Percentiles rank a stretch among this genome's conserved stretches.
These are phyloP conservation scores for Sparidentex hasta DNA, from an alignment of 2,797 vertebrate species.

Conservation along the genomic window DNA sequence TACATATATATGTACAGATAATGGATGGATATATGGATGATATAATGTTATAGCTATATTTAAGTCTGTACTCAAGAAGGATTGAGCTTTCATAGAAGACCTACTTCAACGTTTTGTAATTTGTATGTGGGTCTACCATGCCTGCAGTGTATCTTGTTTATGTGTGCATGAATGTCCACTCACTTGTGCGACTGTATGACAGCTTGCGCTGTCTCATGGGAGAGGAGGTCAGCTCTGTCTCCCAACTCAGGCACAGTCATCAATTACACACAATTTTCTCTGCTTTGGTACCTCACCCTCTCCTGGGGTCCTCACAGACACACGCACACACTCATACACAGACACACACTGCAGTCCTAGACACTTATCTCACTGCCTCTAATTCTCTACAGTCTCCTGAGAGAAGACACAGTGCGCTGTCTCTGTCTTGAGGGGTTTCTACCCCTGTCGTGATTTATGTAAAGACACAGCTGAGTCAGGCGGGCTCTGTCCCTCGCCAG, in stretches of 20 bases:
- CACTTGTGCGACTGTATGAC: slow-evolving; percentile 37
- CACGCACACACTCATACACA: slow-evolving; percentile 22
- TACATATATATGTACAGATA: too few species aligned
- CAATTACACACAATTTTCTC: slow-evolving; percentile 75
- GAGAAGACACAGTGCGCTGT: slow-evolving; percentile 68
- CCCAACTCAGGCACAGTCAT: slow-evolving; percentile 63
- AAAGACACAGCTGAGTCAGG: slow-evolving; percentile 69
- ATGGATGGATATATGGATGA: too few species aligned
- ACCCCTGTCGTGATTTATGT: slow-evolving; percentile 77
- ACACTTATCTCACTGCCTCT: slow-evolving; percentile 75
- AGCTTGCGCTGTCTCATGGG: slow-evolving; percentile 41
- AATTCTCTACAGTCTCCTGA: slow-evolving; percentile 68
- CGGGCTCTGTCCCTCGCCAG: slow-evolving; percentile 54
- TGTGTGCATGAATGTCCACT: slow-evolving; percentile 32
- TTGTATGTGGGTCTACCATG: neutral
- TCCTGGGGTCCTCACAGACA: slow-evolving; percentile 33
- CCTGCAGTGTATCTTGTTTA: slow-evolving; percentile 14
- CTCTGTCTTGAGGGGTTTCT: slow-evolving; percentile 74
- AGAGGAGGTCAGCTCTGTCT: slow-evolving; percentile 62
- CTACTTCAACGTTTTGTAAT: neutral
- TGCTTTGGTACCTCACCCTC: slow-evolving; percentile 62
- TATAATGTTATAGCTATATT: neutral
- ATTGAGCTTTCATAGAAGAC: neutral
- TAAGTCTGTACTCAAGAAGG: rapidly evolving
- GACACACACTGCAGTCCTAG: slow-evolving; percentile 35